Evolutionary conservation across 1,140 invertebrate genomes (phyloP), one percentile per base, ranked within the genome.

Genomic region (Plectus sambesii): DNA sequence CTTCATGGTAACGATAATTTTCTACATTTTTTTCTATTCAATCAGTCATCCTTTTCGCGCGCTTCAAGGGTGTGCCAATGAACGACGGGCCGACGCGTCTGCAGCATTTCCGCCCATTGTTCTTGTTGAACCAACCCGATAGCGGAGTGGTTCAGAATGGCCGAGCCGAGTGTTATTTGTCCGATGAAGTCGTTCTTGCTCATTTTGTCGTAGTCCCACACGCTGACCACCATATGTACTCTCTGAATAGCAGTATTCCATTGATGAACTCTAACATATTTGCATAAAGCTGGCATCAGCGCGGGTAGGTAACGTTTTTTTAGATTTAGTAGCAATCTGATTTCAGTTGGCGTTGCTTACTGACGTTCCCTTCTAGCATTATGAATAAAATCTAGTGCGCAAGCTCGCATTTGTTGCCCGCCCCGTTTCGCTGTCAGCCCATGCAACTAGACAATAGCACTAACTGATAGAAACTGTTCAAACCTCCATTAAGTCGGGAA

Each of bases 401-500:
- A n/a, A n/a, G n/a, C n/a, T n/a, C n/a, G n/a, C n/a, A n/a, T n/a
- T n/a, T n/a, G n/a, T n/a, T n/a, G n/a, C n/a, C n/a, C n/a, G n/a
- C n/a, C n/a, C n/a, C n/a, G n/a, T n/a, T n/a, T n/a, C n/a, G n/a
- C n/a, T n/a, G n/a, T n/a, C n/a, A n/a, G n/a, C n/a, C n/a, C n/a
- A n/a, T n/a, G n/a, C n/a, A n/a, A n/a, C n/a, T n/a, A n/a, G n/a
- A n/a, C n/a, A 44, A 53, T 23, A n/a, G 3, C 23, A 27, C 9
- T 8, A 2, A 58, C 8, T 37, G 6, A 47, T 8, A 5, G 6
- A 15, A 55, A 44, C 20, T 25, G n/a, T 55, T 3, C 53, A 40
- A 39, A 69, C 84, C 63, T 85, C 81, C 23, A 88, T 80, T 62
- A 84, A 82, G 33, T 82, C 79, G 30, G 74, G 72, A 4, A 76